phyloP scores from a whole-genome alignment of 35 echinoderm and acorn worm genomes.

The Diadema setosum region DNA sequence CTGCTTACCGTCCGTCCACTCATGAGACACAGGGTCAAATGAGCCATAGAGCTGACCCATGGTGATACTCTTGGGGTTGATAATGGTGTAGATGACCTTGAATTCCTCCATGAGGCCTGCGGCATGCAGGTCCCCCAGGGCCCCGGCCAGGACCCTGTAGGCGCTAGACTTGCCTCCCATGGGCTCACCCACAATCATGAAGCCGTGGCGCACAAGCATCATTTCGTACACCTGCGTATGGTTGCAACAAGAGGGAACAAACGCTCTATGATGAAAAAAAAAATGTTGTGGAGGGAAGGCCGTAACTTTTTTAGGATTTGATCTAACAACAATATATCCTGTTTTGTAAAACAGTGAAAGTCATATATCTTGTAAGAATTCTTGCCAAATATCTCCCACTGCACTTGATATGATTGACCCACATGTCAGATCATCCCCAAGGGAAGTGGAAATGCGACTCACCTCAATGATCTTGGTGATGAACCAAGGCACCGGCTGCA shows the following conservation, averaged over 20 bases:
- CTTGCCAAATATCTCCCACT: no score
- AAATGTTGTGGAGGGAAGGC: no score
- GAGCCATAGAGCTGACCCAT: conserved; percentile 97
- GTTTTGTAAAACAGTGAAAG: no score
- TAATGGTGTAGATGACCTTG: conserved; percentile 75
- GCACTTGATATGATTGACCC: no score
- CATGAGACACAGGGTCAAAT: conserved; percentile 99
- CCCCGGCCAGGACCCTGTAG: conserved; percentile 81
- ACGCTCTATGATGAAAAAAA: no score
- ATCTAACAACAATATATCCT: no score
- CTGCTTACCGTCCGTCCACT: conserved; percentile 99
- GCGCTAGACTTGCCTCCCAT: conserved; percentile 90
- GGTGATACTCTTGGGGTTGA: conserved; percentile 98
- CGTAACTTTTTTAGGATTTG: no score
- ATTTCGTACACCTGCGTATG: conserved; percentile 83
- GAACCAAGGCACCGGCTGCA: conserved; percentile 93
- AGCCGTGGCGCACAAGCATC: conserved; percentile 99
- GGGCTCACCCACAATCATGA: conserved; percentile 98
- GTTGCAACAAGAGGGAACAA: no score
- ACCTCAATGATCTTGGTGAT: conserved; percentile 98
- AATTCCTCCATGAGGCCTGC: conserved; percentile 82
- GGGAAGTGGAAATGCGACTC: no score
- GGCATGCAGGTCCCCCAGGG: conserved; percentile 84
- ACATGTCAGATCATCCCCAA: no score
- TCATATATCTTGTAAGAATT: no score